These are phyloP conservation scores for Drosophila lini DNA, from an alignment of 1,140 invertebrate species.

Conservation along the genomic window DNA sequence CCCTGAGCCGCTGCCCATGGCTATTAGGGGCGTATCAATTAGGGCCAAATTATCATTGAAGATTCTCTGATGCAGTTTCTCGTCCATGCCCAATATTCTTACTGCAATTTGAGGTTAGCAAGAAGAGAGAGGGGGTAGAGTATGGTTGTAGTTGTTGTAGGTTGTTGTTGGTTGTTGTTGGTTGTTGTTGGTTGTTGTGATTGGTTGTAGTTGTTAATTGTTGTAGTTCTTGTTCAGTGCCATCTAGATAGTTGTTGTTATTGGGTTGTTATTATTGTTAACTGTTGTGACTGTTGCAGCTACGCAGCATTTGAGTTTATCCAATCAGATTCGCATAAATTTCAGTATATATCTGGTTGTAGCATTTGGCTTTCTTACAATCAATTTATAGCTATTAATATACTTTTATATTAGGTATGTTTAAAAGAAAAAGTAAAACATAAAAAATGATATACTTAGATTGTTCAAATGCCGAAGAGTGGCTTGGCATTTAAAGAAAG, in stretches of 20 bases:
- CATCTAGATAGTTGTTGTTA: slow-evolving; percentile 56
- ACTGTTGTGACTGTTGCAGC: slow-evolving; percentile 54
- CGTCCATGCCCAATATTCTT: slow-evolving; percentile 84
- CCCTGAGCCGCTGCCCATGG: slow-evolving; percentile 47
- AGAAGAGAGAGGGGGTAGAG: slow-evolving; percentile 75
- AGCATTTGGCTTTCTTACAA: slow-evolving; percentile 46
- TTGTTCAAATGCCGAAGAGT: slow-evolving; percentile 13
- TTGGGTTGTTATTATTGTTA: slow-evolving; percentile 21
- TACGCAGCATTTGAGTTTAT: slow-evolving; percentile 63
- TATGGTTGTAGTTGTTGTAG: slow-evolving; percentile 66
- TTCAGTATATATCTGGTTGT: slow-evolving; percentile 44
- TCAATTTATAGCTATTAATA: slow-evolving; percentile 41
- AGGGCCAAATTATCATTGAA: slow-evolving; percentile 84
- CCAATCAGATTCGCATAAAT: slow-evolving; percentile 65
- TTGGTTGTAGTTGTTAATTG: slow-evolving; percentile 30
- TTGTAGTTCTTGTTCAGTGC: slow-evolving; percentile 44
- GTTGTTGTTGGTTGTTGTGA: slow-evolving; percentile 22
- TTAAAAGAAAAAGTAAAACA: slow-evolving; percentile 16
- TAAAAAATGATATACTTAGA: slow-evolving; percentile 23
- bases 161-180: slow-evolving; percentile 38
- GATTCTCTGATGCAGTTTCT: slow-evolving; percentile 84
- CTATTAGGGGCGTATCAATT: slow-evolving; percentile 84
- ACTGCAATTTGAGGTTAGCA: slow-evolving; percentile 79
- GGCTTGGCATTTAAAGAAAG: slow-evolving; percentile 11
- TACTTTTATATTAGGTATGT: slow-evolving; percentile 24